Conservation (phyloP, 2,888 invertebrate species). For the Tortrix viridana region DNA sequence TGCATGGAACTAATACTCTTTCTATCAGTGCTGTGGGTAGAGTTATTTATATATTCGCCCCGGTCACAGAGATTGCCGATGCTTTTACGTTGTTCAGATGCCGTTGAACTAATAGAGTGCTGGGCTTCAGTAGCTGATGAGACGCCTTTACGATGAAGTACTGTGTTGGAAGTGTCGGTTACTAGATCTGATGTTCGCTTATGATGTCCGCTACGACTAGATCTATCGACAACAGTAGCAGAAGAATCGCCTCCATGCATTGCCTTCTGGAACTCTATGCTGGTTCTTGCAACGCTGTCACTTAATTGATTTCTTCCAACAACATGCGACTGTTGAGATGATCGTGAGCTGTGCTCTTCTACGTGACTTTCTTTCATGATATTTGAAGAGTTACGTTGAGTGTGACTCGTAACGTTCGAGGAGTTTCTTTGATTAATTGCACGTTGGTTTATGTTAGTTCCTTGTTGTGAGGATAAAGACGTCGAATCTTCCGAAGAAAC, state of each 20-base stretch:
- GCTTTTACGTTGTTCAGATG: conserved; percentile 91
- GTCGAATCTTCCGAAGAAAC: conserved; percentile 53
- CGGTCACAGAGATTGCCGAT: conserved; percentile 91
- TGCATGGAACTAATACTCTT: conserved; percentile 92
- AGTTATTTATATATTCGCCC: conserved; percentile 87
- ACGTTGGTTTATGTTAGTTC: conserved; percentile 44
- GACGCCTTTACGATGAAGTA: conserved; percentile 90
- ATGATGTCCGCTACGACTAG: conserved; percentile 81
- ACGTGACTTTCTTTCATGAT: conserved; percentile 51
- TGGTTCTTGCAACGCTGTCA: conserved; percentile 78
- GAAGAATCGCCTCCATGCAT: conserved; percentile 68
- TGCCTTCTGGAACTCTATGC: conserved; percentile 81
- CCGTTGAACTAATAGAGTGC: conserved; percentile 89
- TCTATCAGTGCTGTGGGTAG: conserved; percentile 87
- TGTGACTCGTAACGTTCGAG: conserved; percentile 46
- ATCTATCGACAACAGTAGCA: conserved; percentile 52
- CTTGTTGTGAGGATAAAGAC: conserved; percentile 53
- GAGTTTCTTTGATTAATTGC: conserved; percentile 48
- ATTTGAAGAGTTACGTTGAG: conserved; percentile 48
- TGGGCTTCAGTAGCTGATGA: conserved; percentile 88
- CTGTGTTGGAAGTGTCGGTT: conserved; percentile 90
- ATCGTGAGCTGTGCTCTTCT: conserved; percentile 56
- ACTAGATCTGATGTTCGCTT: conserved; percentile 90
- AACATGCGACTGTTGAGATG: conserved; percentile 63
- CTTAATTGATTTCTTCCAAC: conserved; percentile 71